Evolutionary conservation across 2,888 invertebrate genomes (phyloP).

Genomic region (Drosophila rubida): DNA sequence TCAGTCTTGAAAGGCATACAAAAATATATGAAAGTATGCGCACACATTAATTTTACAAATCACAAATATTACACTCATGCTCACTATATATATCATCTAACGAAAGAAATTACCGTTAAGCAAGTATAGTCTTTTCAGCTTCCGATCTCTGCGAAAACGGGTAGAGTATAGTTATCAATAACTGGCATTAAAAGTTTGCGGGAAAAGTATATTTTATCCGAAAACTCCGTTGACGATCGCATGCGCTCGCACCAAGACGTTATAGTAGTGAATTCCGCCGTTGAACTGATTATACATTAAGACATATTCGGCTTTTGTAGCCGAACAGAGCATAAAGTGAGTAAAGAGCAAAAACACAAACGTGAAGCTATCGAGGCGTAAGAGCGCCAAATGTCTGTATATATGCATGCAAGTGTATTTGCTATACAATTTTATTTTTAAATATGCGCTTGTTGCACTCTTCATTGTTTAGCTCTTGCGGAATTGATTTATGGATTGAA

Average conservation of each 20-base stretch:
- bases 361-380: constrained; percentile 16
- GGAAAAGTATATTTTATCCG: not conserved
- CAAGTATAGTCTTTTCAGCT: constrained; percentile 45
- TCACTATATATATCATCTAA: constrained; percentile 5
- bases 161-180: constrained; percentile 48
- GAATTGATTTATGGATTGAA: constrained; percentile 71
- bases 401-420: constrained; percentile 41
- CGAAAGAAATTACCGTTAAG: constrained; percentile 33
- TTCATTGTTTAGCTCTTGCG: constrained; percentile 40
- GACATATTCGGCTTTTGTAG: constrained; percentile 64
- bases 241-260: constrained; percentile 49
- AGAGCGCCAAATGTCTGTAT: constrained; percentile 39
- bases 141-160: constrained; percentile 42
- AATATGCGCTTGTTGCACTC: constrained; percentile 52
- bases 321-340: constrained; percentile 38
- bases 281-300: constrained; percentile 62
- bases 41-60: constrained; percentile 17
- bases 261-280: constrained; percentile 59
- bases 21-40: constrained; percentile 8
- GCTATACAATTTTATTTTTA: constrained; percentile 63
- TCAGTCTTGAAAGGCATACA: constrained; percentile 23
- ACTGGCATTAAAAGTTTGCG: constrained; percentile 60
- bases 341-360: constrained; percentile 28
- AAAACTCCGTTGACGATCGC: constrained; percentile 54
- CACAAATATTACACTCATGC: not conserved